Conservation (phyloP, 2,797 vertebrate species). For the Vireo griseus region DNA sequence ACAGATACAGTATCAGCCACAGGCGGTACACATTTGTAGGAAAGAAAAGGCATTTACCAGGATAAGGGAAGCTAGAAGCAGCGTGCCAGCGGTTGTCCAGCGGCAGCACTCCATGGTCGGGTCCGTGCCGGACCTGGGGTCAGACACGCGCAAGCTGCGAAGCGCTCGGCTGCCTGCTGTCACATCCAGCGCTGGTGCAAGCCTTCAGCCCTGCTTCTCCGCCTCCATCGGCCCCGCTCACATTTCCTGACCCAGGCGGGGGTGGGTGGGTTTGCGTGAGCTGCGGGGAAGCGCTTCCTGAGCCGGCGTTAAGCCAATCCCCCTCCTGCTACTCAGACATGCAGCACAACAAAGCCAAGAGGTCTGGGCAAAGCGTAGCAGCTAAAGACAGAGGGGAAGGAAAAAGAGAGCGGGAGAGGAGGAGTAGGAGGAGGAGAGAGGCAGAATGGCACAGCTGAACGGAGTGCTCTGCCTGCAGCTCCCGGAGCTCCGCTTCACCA, state of each 20-base stretch:
- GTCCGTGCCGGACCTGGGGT: slow-evolving; percentile 38
- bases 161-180: slow-evolving; percentile 68
- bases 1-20: background rate
- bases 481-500: background rate
- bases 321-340: slow-evolving; percentile 78
- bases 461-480: background rate
- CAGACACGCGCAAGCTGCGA: slow-evolving; percentile 14
- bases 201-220: slow-evolving; percentile 59
- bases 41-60: slow-evolving; percentile 81
- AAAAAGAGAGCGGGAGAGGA: background rate
- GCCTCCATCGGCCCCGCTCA: slow-evolving; percentile 71
- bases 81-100: slow-evolving; percentile 70
- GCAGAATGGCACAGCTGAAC: background rate
- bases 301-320: slow-evolving; percentile 81
- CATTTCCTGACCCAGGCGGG: slow-evolving; percentile 67
- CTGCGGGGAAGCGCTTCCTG: slow-evolving; percentile 72
- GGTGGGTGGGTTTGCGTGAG: slow-evolving; percentile 62
- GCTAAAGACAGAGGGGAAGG: background rate
- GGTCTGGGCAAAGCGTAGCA: slow-evolving; percentile 41
- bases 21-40: background rate
- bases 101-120: slow-evolving; percentile 79
- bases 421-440: slow-evolving; percentile 36
- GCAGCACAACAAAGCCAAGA: slow-evolving; percentile 79
- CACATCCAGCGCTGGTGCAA: slow-evolving; percentile 59
- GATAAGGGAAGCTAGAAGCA: slow-evolving; percentile 78